Evolutionary conservation across 2,888 invertebrate genomes (phyloP).

Genomic region (Galeruca laticollis): DNA sequence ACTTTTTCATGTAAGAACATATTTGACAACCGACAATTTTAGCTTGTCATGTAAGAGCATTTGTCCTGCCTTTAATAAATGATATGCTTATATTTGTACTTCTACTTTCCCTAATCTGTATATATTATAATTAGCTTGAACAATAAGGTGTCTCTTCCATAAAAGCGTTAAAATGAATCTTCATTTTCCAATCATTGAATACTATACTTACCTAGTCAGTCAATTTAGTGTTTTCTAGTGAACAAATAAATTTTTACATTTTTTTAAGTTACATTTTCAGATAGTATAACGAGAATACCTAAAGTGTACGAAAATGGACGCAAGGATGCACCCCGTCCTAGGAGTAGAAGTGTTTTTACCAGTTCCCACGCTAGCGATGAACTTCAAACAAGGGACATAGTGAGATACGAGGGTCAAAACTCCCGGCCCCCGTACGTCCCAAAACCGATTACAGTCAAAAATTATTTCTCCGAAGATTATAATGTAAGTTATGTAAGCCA

Average conservation of each 20-base stretch:
- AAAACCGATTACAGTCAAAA: constrained; percentile 72
- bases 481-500: constrained; percentile 51
- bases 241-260: constrained; percentile 4
- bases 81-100: too few species aligned
- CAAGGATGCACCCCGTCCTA: constrained; percentile 70
- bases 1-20: too few species aligned
- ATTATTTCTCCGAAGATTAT: constrained; percentile 71
- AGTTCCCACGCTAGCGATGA: constrained; percentile 76
- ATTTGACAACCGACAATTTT: too few species aligned
- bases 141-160: too few species aligned
- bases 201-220: too few species aligned
- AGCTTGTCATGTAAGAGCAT: too few species aligned
- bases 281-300: constrained; percentile 62
- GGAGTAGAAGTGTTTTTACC: constrained; percentile 74
- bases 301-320: constrained; percentile 57
- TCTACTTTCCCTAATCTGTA: too few species aligned
- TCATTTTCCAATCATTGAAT: too few species aligned
- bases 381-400: constrained; percentile 67
- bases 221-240: not conserved
- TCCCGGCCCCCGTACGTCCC: constrained; percentile 67
- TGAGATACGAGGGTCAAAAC: constrained; percentile 71
- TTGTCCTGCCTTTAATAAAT: too few species aligned
- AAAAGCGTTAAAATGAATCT: too few species aligned
- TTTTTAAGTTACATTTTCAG: constrained; percentile 57
- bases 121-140: too few species aligned